Conservation (phyloP, 2,113 vertebrate species). For the Hoplias malabaricus region DNA sequence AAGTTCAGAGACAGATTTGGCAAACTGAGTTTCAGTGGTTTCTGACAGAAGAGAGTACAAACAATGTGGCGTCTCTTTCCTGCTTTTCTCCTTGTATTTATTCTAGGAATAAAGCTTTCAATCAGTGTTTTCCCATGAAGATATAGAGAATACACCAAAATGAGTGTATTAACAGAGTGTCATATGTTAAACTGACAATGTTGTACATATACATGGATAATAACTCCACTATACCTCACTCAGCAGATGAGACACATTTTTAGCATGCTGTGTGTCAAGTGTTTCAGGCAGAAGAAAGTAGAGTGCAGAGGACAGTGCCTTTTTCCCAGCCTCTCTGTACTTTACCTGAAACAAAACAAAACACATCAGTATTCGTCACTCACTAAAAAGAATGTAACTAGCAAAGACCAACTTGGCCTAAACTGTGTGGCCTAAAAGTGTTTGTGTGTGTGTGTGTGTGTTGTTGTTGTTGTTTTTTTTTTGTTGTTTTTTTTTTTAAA, state of each 20-base stretch:
- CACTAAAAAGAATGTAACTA: no score
- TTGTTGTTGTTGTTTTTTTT: no score
- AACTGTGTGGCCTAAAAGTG: no score
- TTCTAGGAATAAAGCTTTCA: conserved; percentile 20
- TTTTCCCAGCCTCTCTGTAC: conserved; percentile 78
- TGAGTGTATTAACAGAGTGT: neutral
- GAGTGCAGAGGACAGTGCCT: conserved; percentile 71
- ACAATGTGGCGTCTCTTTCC: conserved; percentile 17
- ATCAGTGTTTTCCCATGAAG: neutral
- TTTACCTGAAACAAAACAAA: conserved; percentile 70
- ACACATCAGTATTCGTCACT: neutral
- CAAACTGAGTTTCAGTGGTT: conserved; percentile 42
- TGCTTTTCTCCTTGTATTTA: conserved; percentile 44
- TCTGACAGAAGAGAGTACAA: conserved; percentile 48
- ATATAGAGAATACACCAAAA: neutral
- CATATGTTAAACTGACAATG: no score
- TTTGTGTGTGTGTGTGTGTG: no score
- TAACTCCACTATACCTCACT: conserved; percentile 72
- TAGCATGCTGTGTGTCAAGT: conserved; percentile 80
- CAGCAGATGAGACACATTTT: conserved; percentile 77
- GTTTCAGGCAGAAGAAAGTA: conserved; percentile 82
- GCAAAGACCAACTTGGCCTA: no score
- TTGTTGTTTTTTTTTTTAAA: no score
- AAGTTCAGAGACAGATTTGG: conserved; percentile 35
- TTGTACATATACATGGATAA: neutral